Conservation (phyloP, 1,140 invertebrate species). For the Calliopsis andreniformis region DNA sequence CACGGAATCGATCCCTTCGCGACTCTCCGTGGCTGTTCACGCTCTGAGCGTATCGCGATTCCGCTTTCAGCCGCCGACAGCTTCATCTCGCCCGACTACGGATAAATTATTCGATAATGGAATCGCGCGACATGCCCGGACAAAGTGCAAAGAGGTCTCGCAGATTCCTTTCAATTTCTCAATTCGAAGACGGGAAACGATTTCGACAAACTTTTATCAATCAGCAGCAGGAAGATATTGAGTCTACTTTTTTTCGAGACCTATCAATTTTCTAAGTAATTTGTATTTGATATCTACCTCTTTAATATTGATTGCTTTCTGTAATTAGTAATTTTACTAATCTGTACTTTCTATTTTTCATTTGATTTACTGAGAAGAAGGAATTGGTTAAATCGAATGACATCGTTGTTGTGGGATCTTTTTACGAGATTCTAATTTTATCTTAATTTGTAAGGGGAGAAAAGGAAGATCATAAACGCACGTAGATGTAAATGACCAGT, state of each 20-base stretch:
- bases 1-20: constrained; percentile 58
- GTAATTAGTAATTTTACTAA: too few relatives aligned
- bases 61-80: constrained; percentile 33
- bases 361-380: too few relatives aligned
- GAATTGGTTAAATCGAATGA: neutral
- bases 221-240: neutral
- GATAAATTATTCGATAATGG: constrained; percentile 47
- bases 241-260: too few relatives aligned
- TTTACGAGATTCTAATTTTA: neutral
- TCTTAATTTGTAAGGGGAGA: too few relatives aligned
- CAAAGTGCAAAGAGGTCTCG: neutral
- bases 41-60: constrained; percentile 37
- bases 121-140: neutral
- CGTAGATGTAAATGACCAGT: neutral
- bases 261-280: too few relatives aligned
- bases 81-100: constrained; percentile 39
- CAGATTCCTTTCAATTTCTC: constrained; percentile 18
- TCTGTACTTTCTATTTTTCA: too few relatives aligned
- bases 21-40: constrained; percentile 33
- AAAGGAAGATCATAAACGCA: neutral
- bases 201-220: neutral
- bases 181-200: neutral
- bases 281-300: too few relatives aligned
- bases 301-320: too few relatives aligned
- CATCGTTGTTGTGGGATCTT: too few relatives aligned